Conservation (phyloP, 1,140 invertebrate species). For the Temnothorax curvispinosus region DNA sequence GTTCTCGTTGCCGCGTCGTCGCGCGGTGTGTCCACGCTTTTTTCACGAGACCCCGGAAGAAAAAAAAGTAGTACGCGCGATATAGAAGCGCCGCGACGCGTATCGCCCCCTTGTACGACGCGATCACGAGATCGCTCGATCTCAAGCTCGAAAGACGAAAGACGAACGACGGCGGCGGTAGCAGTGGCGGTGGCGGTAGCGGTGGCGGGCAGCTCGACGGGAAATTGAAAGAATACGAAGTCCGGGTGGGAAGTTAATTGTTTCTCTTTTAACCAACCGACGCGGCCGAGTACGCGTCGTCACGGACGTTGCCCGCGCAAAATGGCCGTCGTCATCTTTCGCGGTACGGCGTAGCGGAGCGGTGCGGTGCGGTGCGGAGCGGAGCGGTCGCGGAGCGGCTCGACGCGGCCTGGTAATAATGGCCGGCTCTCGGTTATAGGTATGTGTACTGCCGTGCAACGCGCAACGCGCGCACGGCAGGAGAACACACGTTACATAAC, state of each 20-base stretch:
- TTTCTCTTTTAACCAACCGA: constrained; percentile 63
- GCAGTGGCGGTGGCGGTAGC: neutral
- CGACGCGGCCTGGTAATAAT: constrained; percentile 59
- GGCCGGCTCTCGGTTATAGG: constrained; percentile 52
- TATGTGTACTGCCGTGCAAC: constrained; percentile 49
- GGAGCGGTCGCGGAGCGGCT: neutral
- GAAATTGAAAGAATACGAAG: constrained; percentile 62
- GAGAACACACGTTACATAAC: constrained; percentile 56
- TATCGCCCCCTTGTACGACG: constrained; percentile 40
- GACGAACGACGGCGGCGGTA: neutral
- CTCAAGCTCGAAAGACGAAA: constrained; percentile 28
- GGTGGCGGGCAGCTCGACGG: constrained; percentile 31
- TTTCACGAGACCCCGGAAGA: constrained; percentile 24
- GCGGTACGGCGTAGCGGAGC: constrained; percentile 29
- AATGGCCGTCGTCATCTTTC: constrained; percentile 67
- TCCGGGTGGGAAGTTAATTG: constrained; percentile 60
- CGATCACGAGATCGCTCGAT: constrained; percentile 12
- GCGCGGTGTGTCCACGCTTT: constrained; percentile 42
- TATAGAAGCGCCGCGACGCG: constrained; percentile 53
- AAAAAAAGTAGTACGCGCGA: constrained; percentile 32
- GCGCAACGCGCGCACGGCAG: constrained; percentile 37
- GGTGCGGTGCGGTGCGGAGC: neutral
- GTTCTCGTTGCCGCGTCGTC: constrained; percentile 20
- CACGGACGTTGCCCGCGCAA: constrained; percentile 66
- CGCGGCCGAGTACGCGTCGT: constrained; percentile 62